Conservation (phyloP, 2,888 invertebrate genomes). For the Watsonalla binaria region DNA sequence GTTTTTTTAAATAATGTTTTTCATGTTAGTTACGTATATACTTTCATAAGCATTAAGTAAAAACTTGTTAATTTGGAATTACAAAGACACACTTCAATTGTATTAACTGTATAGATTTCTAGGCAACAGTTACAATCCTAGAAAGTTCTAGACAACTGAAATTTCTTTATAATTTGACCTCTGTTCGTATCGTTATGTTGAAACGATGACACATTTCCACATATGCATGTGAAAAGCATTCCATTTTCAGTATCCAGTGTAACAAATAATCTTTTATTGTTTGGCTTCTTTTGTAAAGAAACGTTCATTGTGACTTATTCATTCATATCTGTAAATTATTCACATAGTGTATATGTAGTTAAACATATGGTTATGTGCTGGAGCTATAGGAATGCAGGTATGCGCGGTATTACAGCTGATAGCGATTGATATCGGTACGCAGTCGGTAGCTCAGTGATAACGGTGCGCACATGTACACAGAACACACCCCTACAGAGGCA, state of each 20-base stretch:
- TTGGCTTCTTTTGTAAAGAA: background rate
- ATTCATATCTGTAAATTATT: slow-evolving; percentile 40
- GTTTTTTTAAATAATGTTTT: too few species aligned
- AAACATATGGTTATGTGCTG: slow-evolving; percentile 11
- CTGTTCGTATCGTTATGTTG: background rate
- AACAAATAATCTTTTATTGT: slow-evolving; percentile 4
- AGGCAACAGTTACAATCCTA: background rate
- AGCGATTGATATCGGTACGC: slow-evolving; percentile 47
- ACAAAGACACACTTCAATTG: too few species aligned
- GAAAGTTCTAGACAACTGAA: background rate
- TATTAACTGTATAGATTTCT: too few species aligned
- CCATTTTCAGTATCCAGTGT: background rate
- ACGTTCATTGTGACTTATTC: slow-evolving; percentile 13
- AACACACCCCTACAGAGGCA: slow-evolving; percentile 4
- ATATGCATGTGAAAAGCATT: background rate
- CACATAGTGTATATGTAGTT: slow-evolving; percentile 12
- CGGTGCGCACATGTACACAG: slow-evolving; percentile 20
- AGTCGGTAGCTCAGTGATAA: slow-evolving; percentile 51
- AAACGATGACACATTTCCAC: slow-evolving; percentile 21
- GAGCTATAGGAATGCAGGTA: slow-evolving; percentile 47
- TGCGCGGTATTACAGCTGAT: slow-evolving; percentile 53
- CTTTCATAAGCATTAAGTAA: too few species aligned
- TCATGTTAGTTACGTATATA: too few species aligned
- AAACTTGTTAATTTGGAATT: too few species aligned
- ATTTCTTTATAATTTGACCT: slow-evolving; percentile 24